Base-by-base conservation (phyloP, 2,888 invertebrate species). In the Scelioninae gen. 2 region DNA sequence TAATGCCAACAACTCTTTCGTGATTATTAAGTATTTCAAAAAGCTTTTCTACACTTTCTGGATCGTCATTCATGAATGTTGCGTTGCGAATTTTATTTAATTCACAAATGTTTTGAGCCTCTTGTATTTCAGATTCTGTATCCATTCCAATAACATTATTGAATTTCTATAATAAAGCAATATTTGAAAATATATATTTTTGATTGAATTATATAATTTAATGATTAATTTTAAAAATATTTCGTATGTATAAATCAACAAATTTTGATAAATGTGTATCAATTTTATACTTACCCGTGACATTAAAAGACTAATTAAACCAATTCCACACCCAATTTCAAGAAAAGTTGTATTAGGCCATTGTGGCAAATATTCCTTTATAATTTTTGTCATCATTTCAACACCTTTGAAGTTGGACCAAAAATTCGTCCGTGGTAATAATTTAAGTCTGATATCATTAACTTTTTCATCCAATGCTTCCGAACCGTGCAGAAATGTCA, bases 321-420 rank as follows among this genome's bases (percentile, higher is more conserved):
- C 86, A 43, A 83, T 81, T 11, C 86, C 85, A 74, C 86, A 86
- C 50, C 86, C 86, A 52, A 86, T 79, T 80, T 86, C 86, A 41
- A 85, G 72, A 2, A 86, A 74, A 11, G 82, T 84, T 10, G 80
- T 81, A 53, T 81, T 82, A 13, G 75, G 70, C 43, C 78, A 77
- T 11, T 83, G 83, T 11, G 76, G 69, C 19, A 86, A 75, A 16
- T 84, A 78, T 46, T 84, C 80, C 6, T 78, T 69, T 15, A 86
- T 82, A 11, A 82, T 78, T 53, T 81, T 81, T 18, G 81, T 78
- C 22, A 85, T 76, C 58, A 81, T 78, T 73, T 84, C 84, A 33
- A 83, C 81, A 2, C 85, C 86, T 15, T 79, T 77, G 28, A 83
- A 78, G 46, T 85, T 86, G 1, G 82, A 79, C 86, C 86, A 86